phyloP scores from a whole-genome alignment of 1,140 invertebrate species.

The Mesaphorura yosii region DNA sequence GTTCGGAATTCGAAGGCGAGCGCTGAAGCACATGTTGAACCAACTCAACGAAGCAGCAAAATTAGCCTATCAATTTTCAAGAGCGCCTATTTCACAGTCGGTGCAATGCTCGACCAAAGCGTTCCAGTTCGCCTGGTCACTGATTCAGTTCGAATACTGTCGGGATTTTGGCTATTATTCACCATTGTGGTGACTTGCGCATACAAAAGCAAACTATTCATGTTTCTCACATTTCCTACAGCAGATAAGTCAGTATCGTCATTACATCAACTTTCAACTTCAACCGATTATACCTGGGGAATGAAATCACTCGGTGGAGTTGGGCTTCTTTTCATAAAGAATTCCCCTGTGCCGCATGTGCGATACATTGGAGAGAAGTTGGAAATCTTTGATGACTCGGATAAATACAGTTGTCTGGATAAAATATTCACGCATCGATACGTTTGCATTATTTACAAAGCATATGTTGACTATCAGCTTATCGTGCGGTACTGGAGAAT shows the following conservation, averaged over 20 bases:
- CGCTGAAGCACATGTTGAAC: too few relatives aligned
- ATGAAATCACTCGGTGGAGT: slow-evolving; percentile 27
- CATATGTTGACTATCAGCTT: slow-evolving; percentile 27
- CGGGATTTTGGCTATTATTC: slow-evolving; percentile 22
- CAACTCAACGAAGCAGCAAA: too few relatives aligned
- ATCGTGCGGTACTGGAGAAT: slow-evolving; percentile 28
- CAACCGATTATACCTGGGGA: slow-evolving; percentile 21
- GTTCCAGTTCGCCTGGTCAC: slow-evolving; percentile 9
- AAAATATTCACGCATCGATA: slow-evolving; percentile 16
- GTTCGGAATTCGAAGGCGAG: not conserved
- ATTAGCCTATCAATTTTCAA: slow-evolving; percentile 10
- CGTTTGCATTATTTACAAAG: slow-evolving; percentile 27
- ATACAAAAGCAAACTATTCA: slow-evolving; percentile 27
- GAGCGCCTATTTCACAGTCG: slow-evolving; percentile 18
- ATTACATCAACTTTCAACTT: slow-evolving; percentile 14
- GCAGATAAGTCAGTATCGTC: slow-evolving; percentile 19
- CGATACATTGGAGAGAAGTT: slow-evolving; percentile 22
- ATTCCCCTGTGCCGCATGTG: slow-evolving; percentile 23
- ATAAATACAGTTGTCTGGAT: slow-evolving; percentile 27
- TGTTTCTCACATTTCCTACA: slow-evolving; percentile 26
- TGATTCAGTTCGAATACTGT: slow-evolving; percentile 10
- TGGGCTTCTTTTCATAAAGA: slow-evolving; percentile 21
- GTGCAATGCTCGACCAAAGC: slow-evolving; percentile 25
- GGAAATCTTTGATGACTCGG: slow-evolving; percentile 20
- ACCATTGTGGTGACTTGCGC: slow-evolving; percentile 21